phyloP scores from a whole-genome alignment of 1,140 invertebrate species.

The Bombus soroeensis region DNA sequence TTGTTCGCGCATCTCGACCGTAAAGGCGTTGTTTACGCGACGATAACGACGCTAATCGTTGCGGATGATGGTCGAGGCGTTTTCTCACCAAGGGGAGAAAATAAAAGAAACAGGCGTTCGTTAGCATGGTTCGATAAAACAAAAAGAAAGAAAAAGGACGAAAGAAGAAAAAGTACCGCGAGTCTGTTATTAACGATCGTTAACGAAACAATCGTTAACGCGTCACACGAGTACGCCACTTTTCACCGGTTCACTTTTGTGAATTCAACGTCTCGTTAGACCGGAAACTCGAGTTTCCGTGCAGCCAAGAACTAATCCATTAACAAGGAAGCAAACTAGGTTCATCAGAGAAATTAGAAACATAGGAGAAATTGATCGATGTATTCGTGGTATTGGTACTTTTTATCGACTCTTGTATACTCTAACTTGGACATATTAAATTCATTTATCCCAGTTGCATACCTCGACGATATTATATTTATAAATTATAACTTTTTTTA shows the following conservation, averaged over 20 bases:
- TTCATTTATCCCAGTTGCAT: no score
- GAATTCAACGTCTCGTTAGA: background rate
- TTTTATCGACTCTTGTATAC: no score
- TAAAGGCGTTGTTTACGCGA: constrained; percentile 28
- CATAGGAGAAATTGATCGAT: background rate
- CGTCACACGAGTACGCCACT: background rate
- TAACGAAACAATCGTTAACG: constrained; percentile 8
- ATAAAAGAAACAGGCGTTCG: background rate
- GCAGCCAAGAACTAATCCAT: no score
- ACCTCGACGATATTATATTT: no score
- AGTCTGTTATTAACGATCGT: constrained; percentile 22
- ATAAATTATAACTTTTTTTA: no score
- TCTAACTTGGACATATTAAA: background rate
- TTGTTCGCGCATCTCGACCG: constrained; percentile 16
- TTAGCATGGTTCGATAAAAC: background rate
- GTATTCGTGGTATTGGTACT: background rate
- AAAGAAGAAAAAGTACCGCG: background rate
- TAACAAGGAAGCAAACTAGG: background rate
- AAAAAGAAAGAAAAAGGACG: background rate
- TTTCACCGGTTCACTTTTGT: background rate
- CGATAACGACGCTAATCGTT: constrained; percentile 41
- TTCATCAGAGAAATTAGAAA: background rate
- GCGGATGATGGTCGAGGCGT: background rate
- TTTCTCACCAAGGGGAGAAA: background rate
- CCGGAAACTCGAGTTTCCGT: background rate